Percentiles rank a stretch among this genome's conserved stretches.
phyloP scores from a whole-genome alignment of 2,113 vertebrate species.

The Silurus glanis region DNA sequence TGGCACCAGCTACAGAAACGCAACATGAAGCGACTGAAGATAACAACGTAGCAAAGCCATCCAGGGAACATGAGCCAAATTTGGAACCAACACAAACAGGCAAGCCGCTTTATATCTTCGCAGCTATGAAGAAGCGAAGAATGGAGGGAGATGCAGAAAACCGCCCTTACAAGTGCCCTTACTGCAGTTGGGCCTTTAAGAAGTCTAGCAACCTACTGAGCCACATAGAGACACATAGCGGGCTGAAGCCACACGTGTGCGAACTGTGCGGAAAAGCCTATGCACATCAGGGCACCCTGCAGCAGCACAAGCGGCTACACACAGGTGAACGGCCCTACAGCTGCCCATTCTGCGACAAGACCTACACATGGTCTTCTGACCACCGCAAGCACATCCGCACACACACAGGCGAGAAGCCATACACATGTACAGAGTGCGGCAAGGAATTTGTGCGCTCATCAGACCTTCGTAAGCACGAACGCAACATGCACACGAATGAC shows the following conservation, averaged over 20 bases:
- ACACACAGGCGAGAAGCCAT: constrained; percentile 76
- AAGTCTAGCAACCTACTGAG: constrained; percentile 80
- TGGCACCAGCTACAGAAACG: not conserved
- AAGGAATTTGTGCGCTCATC: constrained; percentile 77
- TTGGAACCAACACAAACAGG: not conserved
- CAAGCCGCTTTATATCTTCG: constrained; percentile 42
- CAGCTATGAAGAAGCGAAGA: constrained; percentile 65
- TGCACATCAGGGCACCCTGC: constrained; percentile 73
- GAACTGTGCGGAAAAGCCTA: constrained; percentile 75
- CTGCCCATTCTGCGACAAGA: constrained; percentile 73
- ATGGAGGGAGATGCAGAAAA: constrained; percentile 56
- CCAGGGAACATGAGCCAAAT: not conserved
- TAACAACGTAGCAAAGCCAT: not conserved
- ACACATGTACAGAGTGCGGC: constrained; percentile 68
- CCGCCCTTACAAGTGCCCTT: constrained; percentile 69
- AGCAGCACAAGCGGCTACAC: constrained; percentile 76
- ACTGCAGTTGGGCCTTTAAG: constrained; percentile 74
- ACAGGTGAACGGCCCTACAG: constrained; percentile 73
- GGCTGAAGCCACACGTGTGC: constrained; percentile 77
- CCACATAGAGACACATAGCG: constrained; percentile 77
- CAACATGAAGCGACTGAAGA: not conserved
- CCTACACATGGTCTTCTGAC: constrained; percentile 76
- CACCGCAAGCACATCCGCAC: constrained; percentile 74
- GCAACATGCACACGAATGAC: constrained; percentile 79
- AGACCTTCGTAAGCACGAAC: constrained; percentile 75